Evolutionary conservation across 2,797 vertebrate genomes (phyloP).

Genomic region (Trematomus bernacchii): DNA sequence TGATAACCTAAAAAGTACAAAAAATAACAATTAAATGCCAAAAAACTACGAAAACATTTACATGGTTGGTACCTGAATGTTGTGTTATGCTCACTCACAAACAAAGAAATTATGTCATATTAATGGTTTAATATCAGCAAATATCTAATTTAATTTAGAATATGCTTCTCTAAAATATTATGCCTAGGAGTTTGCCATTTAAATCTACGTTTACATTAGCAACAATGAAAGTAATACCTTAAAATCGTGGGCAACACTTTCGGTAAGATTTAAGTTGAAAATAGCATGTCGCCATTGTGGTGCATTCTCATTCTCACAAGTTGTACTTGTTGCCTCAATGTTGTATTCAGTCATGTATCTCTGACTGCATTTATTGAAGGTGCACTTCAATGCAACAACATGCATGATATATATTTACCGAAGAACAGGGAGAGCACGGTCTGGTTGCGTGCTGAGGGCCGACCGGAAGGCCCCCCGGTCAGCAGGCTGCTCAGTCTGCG

Average conservation of each 20-base stretch:
- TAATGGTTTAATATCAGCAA: background rate
- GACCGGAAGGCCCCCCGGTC: constrained; percentile 81
- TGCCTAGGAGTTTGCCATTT: background rate
- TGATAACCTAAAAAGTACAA: constrained; percentile 88
- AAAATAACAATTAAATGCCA: background rate
- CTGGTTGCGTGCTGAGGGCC: constrained; percentile 85
- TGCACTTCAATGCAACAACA: background rate
- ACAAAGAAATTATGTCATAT: background rate
- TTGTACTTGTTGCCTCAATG: background rate
- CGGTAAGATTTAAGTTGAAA: background rate
- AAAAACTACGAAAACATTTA: background rate
- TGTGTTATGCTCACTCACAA: background rate
- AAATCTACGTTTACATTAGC: background rate
- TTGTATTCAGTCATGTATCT: accelerated
- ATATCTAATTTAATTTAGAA: background rate
- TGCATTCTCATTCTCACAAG: too few species aligned
- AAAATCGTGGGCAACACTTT: background rate
- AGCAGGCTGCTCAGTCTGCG: constrained; percentile 84
- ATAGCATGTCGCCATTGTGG: background rate
- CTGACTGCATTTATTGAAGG: background rate
- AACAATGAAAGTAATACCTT: background rate
- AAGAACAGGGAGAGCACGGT: constrained; percentile 94
- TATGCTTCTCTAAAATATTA: background rate
- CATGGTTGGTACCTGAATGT: background rate
- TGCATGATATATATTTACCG: constrained; percentile 79